Conservation (phyloP, 2,113 vertebrate species). For the Merops nubicus region DNA sequence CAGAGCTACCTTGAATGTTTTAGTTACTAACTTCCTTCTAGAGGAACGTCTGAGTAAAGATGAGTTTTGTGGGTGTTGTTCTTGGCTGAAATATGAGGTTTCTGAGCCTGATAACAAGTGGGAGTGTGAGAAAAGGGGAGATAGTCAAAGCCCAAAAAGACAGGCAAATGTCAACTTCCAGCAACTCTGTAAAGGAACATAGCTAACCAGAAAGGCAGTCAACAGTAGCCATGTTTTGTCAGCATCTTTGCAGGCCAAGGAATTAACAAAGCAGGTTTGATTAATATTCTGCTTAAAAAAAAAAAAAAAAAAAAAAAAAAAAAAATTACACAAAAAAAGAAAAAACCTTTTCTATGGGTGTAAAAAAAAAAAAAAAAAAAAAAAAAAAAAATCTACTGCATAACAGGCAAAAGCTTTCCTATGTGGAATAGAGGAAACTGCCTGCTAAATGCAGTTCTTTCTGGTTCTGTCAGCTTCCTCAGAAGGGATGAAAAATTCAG, state of each 20-base stretch:
- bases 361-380: too few species aligned
- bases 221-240: background rate
- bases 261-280: background rate
- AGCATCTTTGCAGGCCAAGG: background rate
- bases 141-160: fast-evolving
- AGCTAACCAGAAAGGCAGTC: background rate
- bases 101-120: background rate
- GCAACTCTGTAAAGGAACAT: background rate
- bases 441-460: background rate
- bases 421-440: background rate
- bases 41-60: background rate
- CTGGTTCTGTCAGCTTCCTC: background rate
- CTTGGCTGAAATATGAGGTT: background rate
- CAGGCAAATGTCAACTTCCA: background rate
- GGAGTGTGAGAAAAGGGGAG: background rate
- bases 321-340: too few species aligned
- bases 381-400: too few species aligned
- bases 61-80: background rate
- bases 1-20: too few species aligned
- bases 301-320: too few species aligned
- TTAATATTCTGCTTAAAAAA: background rate
- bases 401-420: background rate
- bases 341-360: too few species aligned
- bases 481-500: background rate
- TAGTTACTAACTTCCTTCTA: background rate